Evolutionary conservation across 53 echinoderm and acorn worm genomes (phyloP), one percentile per base, ranked within the genome.

Genomic region (Hippasteria phrygiana): DNA sequence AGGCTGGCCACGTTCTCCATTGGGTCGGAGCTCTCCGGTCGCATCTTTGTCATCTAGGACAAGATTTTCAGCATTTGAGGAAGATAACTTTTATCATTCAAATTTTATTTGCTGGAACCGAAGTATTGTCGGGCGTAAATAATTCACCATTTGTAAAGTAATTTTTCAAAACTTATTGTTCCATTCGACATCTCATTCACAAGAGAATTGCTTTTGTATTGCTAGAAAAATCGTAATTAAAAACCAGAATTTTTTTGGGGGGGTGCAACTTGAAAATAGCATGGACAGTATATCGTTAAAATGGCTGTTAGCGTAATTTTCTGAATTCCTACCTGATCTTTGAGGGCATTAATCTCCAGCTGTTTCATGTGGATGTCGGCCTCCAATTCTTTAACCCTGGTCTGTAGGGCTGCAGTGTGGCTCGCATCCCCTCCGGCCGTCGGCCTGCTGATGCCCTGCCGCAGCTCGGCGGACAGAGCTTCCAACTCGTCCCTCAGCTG

Each of bases 1-100:
- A 97, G 92, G 70, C 92, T 91, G 43, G 92, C 97, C 18, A 95
- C 87, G 62, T 95, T 97, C 72, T 97, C 97, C 91, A 95, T 89
- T 2, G 97, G 97, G 69, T 97, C 95, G 2, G 90, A 81, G 46
- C 95, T 95, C 67, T 97, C 97, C 1, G 89, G 90, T 55, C 93
- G 84, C 97, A 97, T 97, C 78, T 94, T 95, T 0, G 95, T 80
- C 97, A 97, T 97, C 97, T 96, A 47, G n/a, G 28, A 38, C n/a
- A 88, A 55, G 22, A 86, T 3, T 47, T 38, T 36, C 69, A 48
- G 18, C 12, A 27, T 50, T 13, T 35, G 28, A 66, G n/a, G n/a
- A n/a, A n/a, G 43, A 62, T 35, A 12, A 43, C 33, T 45, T 31
- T n/a, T n/a, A n/a, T n/a, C n/a, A n/a, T n/a, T n/a, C n/a, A n/a